phyloP scores from a whole-genome alignment of 2,797 vertebrate genomes.

The Danionella dracula region DNA sequence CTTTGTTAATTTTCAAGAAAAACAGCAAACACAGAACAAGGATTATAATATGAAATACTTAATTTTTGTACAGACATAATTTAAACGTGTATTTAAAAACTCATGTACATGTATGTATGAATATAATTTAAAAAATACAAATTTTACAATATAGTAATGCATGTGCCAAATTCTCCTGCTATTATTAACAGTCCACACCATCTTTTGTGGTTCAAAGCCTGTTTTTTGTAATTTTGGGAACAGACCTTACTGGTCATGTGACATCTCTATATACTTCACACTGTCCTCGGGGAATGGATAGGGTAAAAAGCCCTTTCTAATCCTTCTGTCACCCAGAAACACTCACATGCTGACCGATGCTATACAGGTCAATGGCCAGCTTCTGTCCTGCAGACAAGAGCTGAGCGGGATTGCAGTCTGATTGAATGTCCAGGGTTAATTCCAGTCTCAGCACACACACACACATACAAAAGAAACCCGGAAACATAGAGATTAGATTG shows the following conservation, averaged over 20 bases:
- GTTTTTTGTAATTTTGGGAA: conserved; percentile 18
- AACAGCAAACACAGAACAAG: too few species aligned
- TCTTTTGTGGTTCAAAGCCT: not conserved
- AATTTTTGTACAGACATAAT: too few species aligned
- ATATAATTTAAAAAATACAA: too few species aligned
- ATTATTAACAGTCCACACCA: not conserved
- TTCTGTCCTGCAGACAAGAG: conserved; percentile 51
- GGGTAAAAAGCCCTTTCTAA: conserved; percentile 42
- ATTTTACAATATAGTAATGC: too few species aligned
- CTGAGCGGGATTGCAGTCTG: conserved; percentile 58
- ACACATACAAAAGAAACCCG: not conserved
- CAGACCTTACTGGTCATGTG: conserved; percentile 24
- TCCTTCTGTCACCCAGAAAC: conserved; percentile 32
- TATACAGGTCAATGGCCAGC: conserved; percentile 39
- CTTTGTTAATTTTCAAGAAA: too few species aligned
- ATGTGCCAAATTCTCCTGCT: not conserved
- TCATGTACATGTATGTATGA: too few species aligned
- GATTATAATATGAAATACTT: too few species aligned
- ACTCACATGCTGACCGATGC: conserved; percentile 23
- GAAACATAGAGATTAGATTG: conserved; percentile 7
- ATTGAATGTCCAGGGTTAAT: conserved; percentile 67
- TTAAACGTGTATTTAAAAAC: not conserved
- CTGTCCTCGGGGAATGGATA: conserved; percentile 23
- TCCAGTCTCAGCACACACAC: conserved; percentile 37
- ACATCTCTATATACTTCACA: conserved; percentile 35